phyloP scores from a whole-genome alignment of 2,888 invertebrate species.

The Philaethria dido region DNA sequence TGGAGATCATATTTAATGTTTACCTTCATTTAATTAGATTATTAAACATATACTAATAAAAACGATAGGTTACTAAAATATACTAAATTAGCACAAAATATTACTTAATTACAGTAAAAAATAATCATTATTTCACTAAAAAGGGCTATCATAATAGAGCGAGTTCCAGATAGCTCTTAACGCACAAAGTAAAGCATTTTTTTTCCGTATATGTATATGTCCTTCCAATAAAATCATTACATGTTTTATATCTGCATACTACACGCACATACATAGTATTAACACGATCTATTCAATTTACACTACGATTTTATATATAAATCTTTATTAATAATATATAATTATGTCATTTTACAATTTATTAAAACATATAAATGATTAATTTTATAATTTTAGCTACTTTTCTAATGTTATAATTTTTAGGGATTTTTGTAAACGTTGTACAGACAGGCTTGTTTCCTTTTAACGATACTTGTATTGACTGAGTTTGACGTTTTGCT shows the following conservation, averaged over 20 bases:
- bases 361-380: neutral
- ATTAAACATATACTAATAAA: neutral
- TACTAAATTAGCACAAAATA: neutral
- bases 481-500: constrained; percentile 64
- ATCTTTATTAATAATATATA: neutral
- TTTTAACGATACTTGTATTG: constrained; percentile 41
- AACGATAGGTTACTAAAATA: neutral
- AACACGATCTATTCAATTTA: neutral
- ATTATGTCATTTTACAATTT: neutral
- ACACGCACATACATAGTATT: neutral
- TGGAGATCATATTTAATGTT: neutral
- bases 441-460: constrained; percentile 19
- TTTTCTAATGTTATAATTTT: neutral
- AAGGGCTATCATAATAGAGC: too few species aligned
- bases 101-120: neutral
- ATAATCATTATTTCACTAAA: too few species aligned
- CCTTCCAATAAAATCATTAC: neutral
- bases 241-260: neutral
- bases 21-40: neutral
- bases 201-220: too few species aligned
- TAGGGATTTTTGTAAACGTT: neutral
- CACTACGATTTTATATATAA: neutral
- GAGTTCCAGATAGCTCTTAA: neutral
- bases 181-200: neutral
- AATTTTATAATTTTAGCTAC: neutral